phyloP scores from a whole-genome alignment of 2,888 invertebrate genomes.

The Toxonevra muliebris region DNA sequence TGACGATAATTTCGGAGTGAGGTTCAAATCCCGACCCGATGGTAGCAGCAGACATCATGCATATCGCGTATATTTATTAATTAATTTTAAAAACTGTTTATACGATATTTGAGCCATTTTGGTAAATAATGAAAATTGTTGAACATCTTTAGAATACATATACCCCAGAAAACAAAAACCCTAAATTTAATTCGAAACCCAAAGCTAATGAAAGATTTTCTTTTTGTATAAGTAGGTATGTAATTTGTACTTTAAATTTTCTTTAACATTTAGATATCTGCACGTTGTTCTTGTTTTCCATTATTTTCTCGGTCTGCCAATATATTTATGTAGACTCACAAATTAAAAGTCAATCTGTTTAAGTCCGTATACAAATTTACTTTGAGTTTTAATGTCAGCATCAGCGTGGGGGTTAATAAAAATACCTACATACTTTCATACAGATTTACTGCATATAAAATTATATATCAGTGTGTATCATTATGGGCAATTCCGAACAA shows the following conservation, averaged over 20 bases:
- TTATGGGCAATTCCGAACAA: too few relatives aligned
- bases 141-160: too few relatives aligned
- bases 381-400: slow-evolving; percentile 1
- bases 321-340: slow-evolving; percentile 34
- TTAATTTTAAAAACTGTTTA: too few relatives aligned
- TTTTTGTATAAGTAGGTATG: background rate
- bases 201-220: background rate
- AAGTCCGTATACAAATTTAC: slow-evolving; percentile 44
- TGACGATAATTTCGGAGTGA: too few relatives aligned
- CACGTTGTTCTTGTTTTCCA: slow-evolving; percentile 7
- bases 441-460: background rate
- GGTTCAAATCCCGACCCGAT: too few relatives aligned
- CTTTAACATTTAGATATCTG: background rate
- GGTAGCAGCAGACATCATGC: too few relatives aligned
- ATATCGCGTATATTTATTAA: too few relatives aligned
- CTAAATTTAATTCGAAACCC: too few relatives aligned
- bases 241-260: background rate
- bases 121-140: too few relatives aligned
- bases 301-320: slow-evolving; percentile 8
- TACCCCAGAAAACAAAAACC: too few relatives aligned
- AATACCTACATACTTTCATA: background rate
- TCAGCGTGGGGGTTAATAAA: background rate
- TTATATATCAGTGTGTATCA: too few relatives aligned
- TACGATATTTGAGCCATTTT: too few relatives aligned
- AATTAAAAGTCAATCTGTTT: slow-evolving; percentile 60